Evolutionary conservation across 2,113 vertebrate genomes (phyloP).

Genomic region (Paratilapia polleni): DNA sequence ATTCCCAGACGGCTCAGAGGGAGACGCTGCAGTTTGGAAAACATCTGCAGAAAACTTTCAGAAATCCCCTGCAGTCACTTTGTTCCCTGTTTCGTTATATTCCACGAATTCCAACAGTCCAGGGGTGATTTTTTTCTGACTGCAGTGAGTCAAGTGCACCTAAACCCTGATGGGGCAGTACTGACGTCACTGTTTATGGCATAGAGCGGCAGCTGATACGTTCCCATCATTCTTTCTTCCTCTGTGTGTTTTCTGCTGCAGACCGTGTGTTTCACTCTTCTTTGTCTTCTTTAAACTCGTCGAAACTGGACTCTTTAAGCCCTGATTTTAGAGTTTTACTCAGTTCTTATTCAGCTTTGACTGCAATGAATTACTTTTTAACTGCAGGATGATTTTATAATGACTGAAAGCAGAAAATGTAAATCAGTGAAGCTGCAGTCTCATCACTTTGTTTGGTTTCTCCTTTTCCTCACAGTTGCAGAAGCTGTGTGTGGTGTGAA

Average conservation of each 20-base stretch:
- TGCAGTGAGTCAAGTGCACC: too few species aligned
- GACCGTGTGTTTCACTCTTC: neutral
- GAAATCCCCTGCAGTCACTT: neutral
- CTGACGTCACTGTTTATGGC: neutral
- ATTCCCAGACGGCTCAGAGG: too few species aligned
- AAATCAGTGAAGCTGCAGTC: neutral
- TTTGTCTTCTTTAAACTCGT: too few species aligned
- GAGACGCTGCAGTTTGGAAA: neutral
- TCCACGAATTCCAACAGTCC: neutral
- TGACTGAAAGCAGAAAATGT: neutral
- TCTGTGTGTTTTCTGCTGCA: neutral
- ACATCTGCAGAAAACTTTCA: neutral
- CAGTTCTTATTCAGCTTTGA: neutral
- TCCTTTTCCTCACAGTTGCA: neutral
- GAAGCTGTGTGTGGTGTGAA: accelerated
- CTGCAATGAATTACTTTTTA: neutral
- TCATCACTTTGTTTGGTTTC: neutral
- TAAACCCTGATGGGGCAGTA: too few species aligned
- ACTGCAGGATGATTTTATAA: neutral
- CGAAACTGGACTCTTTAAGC: too few species aligned
- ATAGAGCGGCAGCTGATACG: neutral
- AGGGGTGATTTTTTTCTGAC: neutral
- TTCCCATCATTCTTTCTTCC: neutral
- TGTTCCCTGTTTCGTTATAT: accelerated
- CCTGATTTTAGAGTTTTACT: too few species aligned